Percentiles rank a stretch among this genome's conserved stretches.
Conservation (phyloP, 2,888 invertebrate genomes). For the Lampropteryx suffumata region DNA sequence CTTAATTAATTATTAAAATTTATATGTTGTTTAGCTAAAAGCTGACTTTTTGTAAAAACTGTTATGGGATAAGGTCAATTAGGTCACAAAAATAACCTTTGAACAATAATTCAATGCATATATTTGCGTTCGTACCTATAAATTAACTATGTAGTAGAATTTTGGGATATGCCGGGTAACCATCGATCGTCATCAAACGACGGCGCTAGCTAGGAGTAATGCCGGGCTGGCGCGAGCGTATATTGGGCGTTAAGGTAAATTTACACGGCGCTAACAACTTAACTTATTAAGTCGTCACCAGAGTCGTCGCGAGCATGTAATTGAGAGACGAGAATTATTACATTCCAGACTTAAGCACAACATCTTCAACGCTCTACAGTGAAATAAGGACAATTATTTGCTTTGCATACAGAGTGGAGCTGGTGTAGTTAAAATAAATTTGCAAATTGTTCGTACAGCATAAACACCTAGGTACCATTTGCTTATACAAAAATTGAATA, state of each 20-base stretch:
- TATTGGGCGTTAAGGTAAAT: constrained; percentile 78
- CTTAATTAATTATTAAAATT: too few relatives aligned
- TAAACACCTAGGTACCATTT: too few relatives aligned
- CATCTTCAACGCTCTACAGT: constrained; percentile 10
- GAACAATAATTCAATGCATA: too few relatives aligned
- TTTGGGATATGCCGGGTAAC: constrained; percentile 31
- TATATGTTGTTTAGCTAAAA: too few relatives aligned
- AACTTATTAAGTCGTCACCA: constrained; percentile 77
- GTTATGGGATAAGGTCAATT: too few relatives aligned
- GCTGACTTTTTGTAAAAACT: too few relatives aligned
- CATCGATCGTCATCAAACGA: constrained; percentile 63
- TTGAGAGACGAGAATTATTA: constrained; percentile 55
- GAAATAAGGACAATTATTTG: constrained; percentile 2
- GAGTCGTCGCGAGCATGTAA: constrained; percentile 47
- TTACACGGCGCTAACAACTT: constrained; percentile 77
- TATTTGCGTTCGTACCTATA: too few relatives aligned
- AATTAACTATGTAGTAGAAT: too few relatives aligned
- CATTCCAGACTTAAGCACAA: constrained; percentile 48
- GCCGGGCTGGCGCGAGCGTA: constrained; percentile 61
- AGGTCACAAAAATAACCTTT: too few relatives aligned
- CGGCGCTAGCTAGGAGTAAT: constrained; percentile 76
- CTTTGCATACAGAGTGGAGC: neutral
- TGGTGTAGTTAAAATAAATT: neutral
- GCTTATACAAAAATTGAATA: too few relatives aligned
- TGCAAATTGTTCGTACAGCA: too few relatives aligned